These are phyloP conservation scores for Drymodes brunneopygia DNA, from an alignment of 2,113 vertebrate species.

Conservation along the genomic window DNA sequence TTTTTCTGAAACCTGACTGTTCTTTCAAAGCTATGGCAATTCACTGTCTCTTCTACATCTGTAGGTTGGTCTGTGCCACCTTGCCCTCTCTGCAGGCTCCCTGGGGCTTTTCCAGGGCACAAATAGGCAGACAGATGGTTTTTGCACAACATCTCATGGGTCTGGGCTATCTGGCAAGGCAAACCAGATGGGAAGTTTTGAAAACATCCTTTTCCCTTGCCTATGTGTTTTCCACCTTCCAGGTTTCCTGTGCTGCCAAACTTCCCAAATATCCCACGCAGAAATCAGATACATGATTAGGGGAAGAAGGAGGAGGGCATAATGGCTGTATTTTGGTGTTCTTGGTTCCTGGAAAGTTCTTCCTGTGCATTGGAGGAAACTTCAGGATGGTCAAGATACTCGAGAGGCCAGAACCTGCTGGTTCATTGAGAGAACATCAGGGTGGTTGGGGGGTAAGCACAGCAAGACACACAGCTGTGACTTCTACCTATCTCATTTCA, in stretches of 20 bases:
- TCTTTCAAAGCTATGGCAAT: not conserved
- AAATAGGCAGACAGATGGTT: not conserved
- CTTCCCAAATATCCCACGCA: not conserved
- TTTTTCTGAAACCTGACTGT: not conserved
- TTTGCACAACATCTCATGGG: not conserved
- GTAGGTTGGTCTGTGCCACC: not conserved
- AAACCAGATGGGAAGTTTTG: not conserved
- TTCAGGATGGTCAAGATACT: not conserved
- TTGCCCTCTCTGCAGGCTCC: not conserved
- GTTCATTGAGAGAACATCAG: not conserved
- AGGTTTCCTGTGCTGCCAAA: not conserved
- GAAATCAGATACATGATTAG: accelerated
- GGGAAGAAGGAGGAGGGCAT: not conserved
- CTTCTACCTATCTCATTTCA: not conserved
- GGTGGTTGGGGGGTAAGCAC: not conserved
- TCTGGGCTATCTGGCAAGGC: not conserved
- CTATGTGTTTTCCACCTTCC: not conserved
- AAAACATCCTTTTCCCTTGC: not conserved
- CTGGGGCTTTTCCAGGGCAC: not conserved
- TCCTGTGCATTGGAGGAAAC: not conserved
- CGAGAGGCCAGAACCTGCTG: accelerated
- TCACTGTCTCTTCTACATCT: not conserved
- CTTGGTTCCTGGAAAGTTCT: not conserved
- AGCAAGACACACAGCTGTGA: not conserved
- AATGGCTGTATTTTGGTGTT: not conserved